A percentile compares a stretch with the other conserved stretches of the same genome.
Conservation (phyloP, 2,888 invertebrate species). For the Synanthedon formicaeformis region DNA sequence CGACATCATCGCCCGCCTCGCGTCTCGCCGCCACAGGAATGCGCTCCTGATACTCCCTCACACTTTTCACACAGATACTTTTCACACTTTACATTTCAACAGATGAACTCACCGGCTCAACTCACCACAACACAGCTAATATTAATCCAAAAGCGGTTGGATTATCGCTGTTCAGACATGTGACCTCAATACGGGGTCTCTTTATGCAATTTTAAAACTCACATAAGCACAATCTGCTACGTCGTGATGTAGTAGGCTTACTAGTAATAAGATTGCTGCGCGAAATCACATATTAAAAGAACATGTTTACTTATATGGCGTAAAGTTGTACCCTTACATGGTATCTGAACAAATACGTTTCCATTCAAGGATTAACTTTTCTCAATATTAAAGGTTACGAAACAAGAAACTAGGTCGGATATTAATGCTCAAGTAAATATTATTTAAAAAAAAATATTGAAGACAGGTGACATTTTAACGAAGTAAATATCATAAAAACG, state of each 20-base stretch:
- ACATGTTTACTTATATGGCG: conserved; percentile 63
- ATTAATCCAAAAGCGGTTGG: conserved; percentile 18
- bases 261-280: conserved; percentile 48
- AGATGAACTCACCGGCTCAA: conserved; percentile 26
- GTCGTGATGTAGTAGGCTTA: conserved; percentile 31
- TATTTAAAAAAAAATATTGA: too few relatives aligned
- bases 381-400: conserved; percentile 17
- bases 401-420: conserved; percentile 24
- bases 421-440: conserved; percentile 6
- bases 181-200: conserved; percentile 21
- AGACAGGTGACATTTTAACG: too few relatives aligned
- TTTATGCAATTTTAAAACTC: conserved; percentile 28
- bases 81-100: conserved; percentile 26
- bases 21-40: conserved; percentile 17
- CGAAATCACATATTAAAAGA: conserved; percentile 50
- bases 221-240: conserved; percentile 23
- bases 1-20: conserved; percentile 10
- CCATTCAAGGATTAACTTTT: conserved; percentile 51
- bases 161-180: conserved; percentile 6
- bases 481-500: background rate
- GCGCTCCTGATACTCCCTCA: conserved; percentile 18
- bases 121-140: conserved; percentile 9
- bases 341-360: conserved; percentile 42
- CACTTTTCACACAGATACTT: conserved; percentile 32
- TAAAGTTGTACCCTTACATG: conserved; percentile 43